These are phyloP conservation scores for Pygoscelis adeliae DNA, from an alignment of 2,113 vertebrate species.

Conservation along the genomic window DNA sequence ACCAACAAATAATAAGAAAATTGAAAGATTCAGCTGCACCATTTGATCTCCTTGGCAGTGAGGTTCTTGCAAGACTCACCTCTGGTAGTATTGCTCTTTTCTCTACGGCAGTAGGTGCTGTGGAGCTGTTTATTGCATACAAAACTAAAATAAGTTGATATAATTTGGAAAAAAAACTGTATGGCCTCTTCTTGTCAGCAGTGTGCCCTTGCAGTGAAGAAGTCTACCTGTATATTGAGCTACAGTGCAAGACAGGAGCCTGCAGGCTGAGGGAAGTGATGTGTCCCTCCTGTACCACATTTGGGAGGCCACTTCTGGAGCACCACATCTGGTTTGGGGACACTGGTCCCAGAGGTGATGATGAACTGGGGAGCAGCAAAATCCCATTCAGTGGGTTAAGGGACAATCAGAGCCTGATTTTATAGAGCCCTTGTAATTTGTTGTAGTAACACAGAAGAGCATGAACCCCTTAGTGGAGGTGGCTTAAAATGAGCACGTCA, in stretches of 20 bases:
- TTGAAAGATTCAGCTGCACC: background rate
- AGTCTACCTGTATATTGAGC: background rate
- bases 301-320: background rate
- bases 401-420: background rate
- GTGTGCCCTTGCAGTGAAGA: background rate
- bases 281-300: background rate
- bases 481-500: background rate
- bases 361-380: background rate
- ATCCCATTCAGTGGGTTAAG: background rate
- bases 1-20: background rate
- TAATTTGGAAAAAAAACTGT: background rate
- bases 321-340: background rate
- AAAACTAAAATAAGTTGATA: background rate
- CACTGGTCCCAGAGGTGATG: background rate
- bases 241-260: background rate
- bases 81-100: background rate
- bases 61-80: background rate
- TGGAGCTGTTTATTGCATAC: background rate
- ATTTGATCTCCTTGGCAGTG: background rate
- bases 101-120: background rate
- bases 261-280: background rate
- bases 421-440: background rate
- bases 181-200: background rate
- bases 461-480: background rate
- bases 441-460: background rate